Evolutionary conservation across 2,888 invertebrate genomes (phyloP).

Genomic region (Galeruca laticollis): DNA sequence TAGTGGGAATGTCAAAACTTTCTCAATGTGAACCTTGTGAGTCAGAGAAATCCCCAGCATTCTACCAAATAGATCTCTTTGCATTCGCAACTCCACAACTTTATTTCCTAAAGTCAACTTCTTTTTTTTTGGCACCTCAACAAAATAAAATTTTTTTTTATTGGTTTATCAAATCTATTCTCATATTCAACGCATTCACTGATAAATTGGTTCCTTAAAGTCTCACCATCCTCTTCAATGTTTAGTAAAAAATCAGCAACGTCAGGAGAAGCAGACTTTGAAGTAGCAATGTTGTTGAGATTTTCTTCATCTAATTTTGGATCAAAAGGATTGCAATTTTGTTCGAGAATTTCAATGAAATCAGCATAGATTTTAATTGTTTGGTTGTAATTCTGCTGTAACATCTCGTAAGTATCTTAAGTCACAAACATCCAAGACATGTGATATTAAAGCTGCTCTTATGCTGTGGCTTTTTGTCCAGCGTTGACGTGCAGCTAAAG

Average conservation of each 20-base stretch:
- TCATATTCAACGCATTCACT: conserved; percentile 43
- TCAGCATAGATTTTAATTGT: conserved; percentile 28
- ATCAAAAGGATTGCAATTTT: conserved; percentile 49
- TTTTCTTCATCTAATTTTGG: conserved; percentile 41
- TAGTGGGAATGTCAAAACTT: conserved; percentile 44
- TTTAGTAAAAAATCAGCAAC: conserved; percentile 52
- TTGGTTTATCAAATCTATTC: too few relatives aligned
- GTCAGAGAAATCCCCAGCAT: conserved; percentile 45
- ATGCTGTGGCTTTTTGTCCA: conserved; percentile 5
- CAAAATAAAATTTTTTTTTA: conserved; percentile 38
- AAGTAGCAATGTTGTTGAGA: conserved; percentile 49
- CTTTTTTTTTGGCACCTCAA: conserved; percentile 42
- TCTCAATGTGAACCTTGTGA: conserved; percentile 45
- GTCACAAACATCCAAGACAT: conserved; percentile 7
- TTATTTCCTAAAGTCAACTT: conserved; percentile 41
- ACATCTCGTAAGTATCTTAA: conserved; percentile 13
- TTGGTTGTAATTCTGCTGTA: conserved; percentile 18
- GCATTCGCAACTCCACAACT: conserved; percentile 47
- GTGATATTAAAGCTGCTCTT: too few relatives aligned
- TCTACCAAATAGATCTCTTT: conserved; percentile 47
- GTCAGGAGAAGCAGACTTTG: conserved; percentile 32
- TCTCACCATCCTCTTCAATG: conserved; percentile 47
- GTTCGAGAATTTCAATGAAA: conserved; percentile 38
- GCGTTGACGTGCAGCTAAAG: conserved; percentile 4
- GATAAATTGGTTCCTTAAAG: conserved; percentile 40